Conservation (phyloP, 2,797 vertebrate species). For the Sphaeramia orbicularis region DNA sequence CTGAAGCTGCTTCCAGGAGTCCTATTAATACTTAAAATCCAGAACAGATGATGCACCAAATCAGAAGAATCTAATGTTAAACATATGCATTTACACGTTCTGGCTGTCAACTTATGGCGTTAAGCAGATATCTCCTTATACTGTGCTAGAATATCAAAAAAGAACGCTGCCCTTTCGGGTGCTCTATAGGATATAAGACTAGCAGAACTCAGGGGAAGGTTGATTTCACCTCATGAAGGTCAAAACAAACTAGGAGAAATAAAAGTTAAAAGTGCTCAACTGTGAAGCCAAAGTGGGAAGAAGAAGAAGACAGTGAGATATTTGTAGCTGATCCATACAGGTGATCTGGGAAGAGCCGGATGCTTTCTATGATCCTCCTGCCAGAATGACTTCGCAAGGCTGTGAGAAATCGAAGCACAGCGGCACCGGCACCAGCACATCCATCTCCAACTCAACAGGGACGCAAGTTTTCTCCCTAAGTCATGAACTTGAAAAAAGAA, state of each 20-base stretch:
- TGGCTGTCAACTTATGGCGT: conserved; percentile 40
- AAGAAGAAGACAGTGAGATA: conserved; percentile 11
- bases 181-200: conserved; percentile 41
- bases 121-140: conserved; percentile 16
- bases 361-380: conserved; percentile 44
- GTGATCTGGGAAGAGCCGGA: conserved; percentile 58
- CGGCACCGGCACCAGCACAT: conserved; percentile 47
- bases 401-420: conserved; percentile 59
- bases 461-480: conserved; percentile 57
- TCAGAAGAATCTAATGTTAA: not conserved
- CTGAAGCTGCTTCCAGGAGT: conserved; percentile 48
- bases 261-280: conserved; percentile 31
- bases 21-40: conserved; percentile 45
- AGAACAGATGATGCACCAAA: conserved; percentile 40
- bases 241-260: conserved; percentile 54
- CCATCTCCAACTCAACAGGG: conserved; percentile 72
- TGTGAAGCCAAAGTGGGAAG: conserved; percentile 13
- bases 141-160: conserved; percentile 43
- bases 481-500: conserved; percentile 57
- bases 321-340: conserved; percentile 53
- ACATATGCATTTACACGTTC: conserved; percentile 6
- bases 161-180: conserved; percentile 61
- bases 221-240: conserved; percentile 69
- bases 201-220: conserved; percentile 44
- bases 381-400: conserved; percentile 80